Evolutionary conservation across 1,140 invertebrate genomes (phyloP).

Genomic region (Monomorium pharaonis): DNA sequence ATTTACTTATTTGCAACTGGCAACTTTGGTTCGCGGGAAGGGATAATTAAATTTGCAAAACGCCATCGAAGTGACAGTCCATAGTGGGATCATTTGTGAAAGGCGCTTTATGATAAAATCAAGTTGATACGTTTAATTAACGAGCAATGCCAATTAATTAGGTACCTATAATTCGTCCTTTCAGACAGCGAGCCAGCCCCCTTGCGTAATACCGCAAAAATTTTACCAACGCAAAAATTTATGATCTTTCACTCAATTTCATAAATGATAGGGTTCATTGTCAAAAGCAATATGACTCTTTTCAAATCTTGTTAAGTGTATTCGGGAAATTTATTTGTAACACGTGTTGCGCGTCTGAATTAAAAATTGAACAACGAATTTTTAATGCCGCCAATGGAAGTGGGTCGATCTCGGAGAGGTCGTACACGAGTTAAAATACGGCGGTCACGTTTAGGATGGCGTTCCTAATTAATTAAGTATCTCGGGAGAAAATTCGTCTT

Average conservation of each 20-base stretch:
- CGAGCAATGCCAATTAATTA: constrained; percentile 70
- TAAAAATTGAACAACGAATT: constrained; percentile 12
- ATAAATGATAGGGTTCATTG: constrained; percentile 1
- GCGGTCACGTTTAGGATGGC: neutral
- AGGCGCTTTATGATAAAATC: constrained; percentile 34
- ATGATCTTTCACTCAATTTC: neutral
- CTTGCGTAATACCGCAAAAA: constrained; percentile 1
- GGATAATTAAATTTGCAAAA: constrained; percentile 66
- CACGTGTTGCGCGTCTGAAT: constrained; percentile 2
- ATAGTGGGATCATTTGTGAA: constrained; percentile 66
- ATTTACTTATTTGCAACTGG: constrained; percentile 53
- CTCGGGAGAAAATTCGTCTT: constrained; percentile 41
- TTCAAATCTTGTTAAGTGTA: neutral
- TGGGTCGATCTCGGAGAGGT: constrained; percentile 21
- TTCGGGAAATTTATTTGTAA: constrained; percentile 34
- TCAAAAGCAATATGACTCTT: constrained; percentile 10
- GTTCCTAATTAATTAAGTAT: constrained; percentile 51
- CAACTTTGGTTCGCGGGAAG: neutral
- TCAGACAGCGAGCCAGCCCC: neutral
- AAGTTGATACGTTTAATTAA: constrained; percentile 73
- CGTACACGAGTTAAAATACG: constrained; percentile 26
- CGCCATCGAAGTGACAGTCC: constrained; percentile 49
- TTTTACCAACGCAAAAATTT: constrained; percentile 38
- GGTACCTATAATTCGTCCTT: constrained; percentile 67
- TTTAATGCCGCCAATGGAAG: neutral